Conservation (phyloP, 1,140 invertebrate species). For the Hypsibius dujardini region DNA sequence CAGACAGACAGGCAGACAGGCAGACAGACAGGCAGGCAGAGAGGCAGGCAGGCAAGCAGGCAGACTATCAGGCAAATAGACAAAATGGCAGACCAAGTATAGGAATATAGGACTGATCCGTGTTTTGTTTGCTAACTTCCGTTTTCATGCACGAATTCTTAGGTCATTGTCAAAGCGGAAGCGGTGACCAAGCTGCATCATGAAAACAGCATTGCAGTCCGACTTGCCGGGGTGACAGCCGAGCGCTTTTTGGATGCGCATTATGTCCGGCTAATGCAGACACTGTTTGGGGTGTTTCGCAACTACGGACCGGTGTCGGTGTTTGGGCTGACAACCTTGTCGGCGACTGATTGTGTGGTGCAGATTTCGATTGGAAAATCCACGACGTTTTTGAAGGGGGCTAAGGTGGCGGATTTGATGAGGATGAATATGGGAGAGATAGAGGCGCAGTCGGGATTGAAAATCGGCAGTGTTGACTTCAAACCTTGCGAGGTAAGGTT, state of each 20-base stretch:
- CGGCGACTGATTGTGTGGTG: conserved; percentile 46
- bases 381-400: conserved; percentile 21
- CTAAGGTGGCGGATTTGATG: conserved; percentile 31
- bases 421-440: neutral
- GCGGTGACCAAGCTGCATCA: conserved; percentile 60
- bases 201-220: conserved; percentile 57
- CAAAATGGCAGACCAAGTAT: no score
- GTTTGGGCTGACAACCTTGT: conserved; percentile 37
- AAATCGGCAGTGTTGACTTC: neutral
- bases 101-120: no score
- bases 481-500: neutral
- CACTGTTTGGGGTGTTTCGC: conserved; percentile 41
- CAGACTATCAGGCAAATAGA: no score
- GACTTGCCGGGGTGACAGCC: conserved; percentile 51
- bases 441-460: neutral
- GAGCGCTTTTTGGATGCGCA: conserved; percentile 51
- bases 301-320: conserved; percentile 38
- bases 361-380: conserved; percentile 44
- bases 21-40: no score
- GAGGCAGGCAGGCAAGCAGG: no score
- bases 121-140: no score
- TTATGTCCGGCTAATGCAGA: conserved; percentile 52
- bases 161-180: conserved; percentile 60
- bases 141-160: no score
- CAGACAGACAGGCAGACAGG: no score